A percentile compares a stretch with the other conserved stretches of the same genome.
phyloP scores from a whole-genome alignment of 2,888 invertebrate species.

The Epinotia demarniana region DNA sequence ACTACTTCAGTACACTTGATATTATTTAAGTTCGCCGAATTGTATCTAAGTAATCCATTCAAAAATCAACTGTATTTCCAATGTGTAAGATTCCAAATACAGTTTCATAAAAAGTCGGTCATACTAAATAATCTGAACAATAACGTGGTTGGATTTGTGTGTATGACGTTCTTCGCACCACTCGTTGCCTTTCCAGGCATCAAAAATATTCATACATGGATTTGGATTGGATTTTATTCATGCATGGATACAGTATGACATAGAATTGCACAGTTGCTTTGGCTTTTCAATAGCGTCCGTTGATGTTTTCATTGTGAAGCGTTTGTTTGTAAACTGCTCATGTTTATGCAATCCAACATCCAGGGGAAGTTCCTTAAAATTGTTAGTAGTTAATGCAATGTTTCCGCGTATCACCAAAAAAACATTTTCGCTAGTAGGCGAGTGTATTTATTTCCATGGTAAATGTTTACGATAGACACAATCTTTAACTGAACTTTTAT shows the following conservation, averaged over 20 bases:
- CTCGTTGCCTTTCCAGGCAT: too few relatives aligned
- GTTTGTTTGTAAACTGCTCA: conserved; percentile 17
- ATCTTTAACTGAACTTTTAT: not conserved
- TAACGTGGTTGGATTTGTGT: not conserved
- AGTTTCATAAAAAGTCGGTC: too few relatives aligned
- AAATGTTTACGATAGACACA: not conserved
- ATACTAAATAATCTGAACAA: too few relatives aligned
- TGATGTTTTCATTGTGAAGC: conserved; percentile 29
- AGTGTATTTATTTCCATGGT: not conserved
- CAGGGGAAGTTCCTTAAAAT: conserved; percentile 16
- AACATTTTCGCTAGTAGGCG: not conserved
- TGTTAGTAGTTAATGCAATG: not conserved
- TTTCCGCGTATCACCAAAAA: not conserved
- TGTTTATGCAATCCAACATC: conserved; percentile 24
- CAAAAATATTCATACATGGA: too few relatives aligned
- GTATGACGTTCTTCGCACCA: not conserved
- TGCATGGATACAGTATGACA: not conserved
- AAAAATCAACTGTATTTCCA: too few relatives aligned
- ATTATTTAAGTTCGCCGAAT: too few relatives aligned
- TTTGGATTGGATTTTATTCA: too few relatives aligned
- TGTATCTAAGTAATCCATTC: too few relatives aligned
- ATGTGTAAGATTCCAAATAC: too few relatives aligned
- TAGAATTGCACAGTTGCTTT: conserved; percentile 13
- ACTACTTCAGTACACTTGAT: not conserved
- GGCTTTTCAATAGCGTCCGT: conserved; percentile 16